Conservation (phyloP, 2,113 vertebrate species). For the Sporophila hypoxantha region DNA sequence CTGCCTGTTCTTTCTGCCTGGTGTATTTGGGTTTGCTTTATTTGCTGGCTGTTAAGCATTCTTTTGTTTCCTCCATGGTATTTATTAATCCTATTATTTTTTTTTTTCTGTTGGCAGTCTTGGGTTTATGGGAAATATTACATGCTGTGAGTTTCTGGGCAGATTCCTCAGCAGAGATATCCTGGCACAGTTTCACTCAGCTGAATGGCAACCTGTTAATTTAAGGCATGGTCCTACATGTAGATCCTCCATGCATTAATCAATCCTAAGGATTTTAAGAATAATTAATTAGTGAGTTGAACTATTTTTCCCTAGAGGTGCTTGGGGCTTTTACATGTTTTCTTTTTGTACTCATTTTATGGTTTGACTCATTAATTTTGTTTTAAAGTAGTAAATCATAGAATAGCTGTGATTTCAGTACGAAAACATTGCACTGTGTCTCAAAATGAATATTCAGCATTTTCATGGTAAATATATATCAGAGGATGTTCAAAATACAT, state of each 20-base stretch:
- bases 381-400: background rate
- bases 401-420: background rate
- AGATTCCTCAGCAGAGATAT: background rate
- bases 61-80: background rate
- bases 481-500: background rate
- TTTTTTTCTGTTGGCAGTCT: background rate
- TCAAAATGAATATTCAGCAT: background rate
- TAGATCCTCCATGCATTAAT: background rate
- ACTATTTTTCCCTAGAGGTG: background rate
- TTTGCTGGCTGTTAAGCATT: background rate
- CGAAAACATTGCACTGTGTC: background rate
- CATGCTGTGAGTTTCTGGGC: background rate
- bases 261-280: background rate
- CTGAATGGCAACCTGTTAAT: background rate
- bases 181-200: slow-evolving; percentile 10
- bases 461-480: background rate
- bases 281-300: background rate
- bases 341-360: background rate
- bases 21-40: background rate
- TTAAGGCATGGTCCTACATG: slow-evolving; percentile 10
- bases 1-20: background rate
- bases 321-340: background rate
- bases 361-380: background rate
- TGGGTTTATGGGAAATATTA: background rate
- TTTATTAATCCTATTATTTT: background rate